A percentile compares a stretch with the other conserved stretches of the same genome.
These are phyloP conservation scores for Periplaneta americana DNA, from an alignment of 1,140 invertebrate species.

Conservation along the genomic window DNA sequence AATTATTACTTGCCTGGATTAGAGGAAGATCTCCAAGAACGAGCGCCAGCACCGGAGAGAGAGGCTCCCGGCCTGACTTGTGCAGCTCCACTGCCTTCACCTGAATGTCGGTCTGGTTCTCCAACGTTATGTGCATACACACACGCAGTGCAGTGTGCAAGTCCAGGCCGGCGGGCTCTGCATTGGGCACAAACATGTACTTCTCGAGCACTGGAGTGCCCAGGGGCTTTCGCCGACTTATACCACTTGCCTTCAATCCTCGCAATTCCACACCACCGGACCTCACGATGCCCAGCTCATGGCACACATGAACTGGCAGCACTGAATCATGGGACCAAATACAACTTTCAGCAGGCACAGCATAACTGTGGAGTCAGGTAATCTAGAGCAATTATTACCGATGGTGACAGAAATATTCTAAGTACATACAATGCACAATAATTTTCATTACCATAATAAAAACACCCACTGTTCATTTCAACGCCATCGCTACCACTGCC, in stretches of 20 bases:
- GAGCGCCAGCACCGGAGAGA: constrained; percentile 29
- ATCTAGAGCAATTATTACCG: too few relatives aligned
- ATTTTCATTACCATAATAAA: too few relatives aligned
- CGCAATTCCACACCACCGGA: constrained; percentile 50
- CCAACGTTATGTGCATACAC: constrained; percentile 66
- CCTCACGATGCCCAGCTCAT: constrained; percentile 28
- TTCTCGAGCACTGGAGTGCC: constrained; percentile 18
- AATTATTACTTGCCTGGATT: constrained; percentile 38
- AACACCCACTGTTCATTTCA: too few relatives aligned
- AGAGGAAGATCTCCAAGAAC: constrained; percentile 34
- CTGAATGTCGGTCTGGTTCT: constrained; percentile 62
- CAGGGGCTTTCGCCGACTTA: constrained; percentile 33
- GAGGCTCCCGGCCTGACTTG: constrained; percentile 40
- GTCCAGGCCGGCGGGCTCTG: not conserved
- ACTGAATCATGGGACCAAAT: constrained; percentile 20
- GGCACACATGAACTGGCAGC: constrained; percentile 28
- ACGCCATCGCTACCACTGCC: too few relatives aligned
- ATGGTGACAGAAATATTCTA: too few relatives aligned
- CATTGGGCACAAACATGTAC: constrained; percentile 46
- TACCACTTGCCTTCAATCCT: constrained; percentile 49
- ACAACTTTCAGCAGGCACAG: too few relatives aligned
- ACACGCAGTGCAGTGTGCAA: constrained; percentile 36
- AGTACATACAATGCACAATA: too few relatives aligned
- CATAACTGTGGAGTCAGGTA: too few relatives aligned
- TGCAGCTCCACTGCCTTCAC: constrained; percentile 65